Evolutionary conservation across 2,113 vertebrate genomes (phyloP), one percentile per base, ranked within the genome.

Genomic region (Trogon melanurus): DNA sequence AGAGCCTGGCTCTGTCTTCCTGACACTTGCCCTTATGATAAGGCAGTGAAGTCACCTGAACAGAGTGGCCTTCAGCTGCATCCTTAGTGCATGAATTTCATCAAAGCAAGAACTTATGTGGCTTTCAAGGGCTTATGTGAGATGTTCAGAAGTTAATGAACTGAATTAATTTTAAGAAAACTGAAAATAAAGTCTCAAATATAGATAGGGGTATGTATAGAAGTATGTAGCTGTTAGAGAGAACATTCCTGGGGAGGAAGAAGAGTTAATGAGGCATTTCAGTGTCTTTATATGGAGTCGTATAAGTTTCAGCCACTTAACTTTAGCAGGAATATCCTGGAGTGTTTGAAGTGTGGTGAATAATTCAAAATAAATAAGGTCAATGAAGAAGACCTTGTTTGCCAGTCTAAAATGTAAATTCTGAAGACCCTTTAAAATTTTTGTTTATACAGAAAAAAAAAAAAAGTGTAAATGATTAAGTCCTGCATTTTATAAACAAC

Each of bases 211-310:
- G 36, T 91, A 84, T 29, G 74, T 96, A 70, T 91, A 74, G 92
- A 79, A 1, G 0, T 87, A 69, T 88, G 74, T 92, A 76, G 88
- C 85, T 91, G 48, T 81, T 91, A 86, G 83, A 95, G 75, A 82
- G 85, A 75, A 74, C 1, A 2, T 94, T 97, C 57, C 65, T 91
- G 80, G 82, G 66, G 76, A 96, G 85, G 83, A 75, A 88, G 83
- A 78, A 91, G 95, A 90, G 79, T 93, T 93, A 92, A 95, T 96
- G 95, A 97, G 91, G 83, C 92, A 94, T 96, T 96, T 93, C 91
- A 75, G 13, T 91, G 83, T 61, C 91, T 95, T 95, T 94, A 79
- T 92, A 66, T 75, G 64, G 76, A 81, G 76, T 85, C 3, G 30
- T 91, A 93, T 89, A 91, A 93, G 96, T 97, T 96, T 91, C 80